These are phyloP conservation scores for Diplodus puntazzo DNA, from an alignment of 2,797 vertebrate genomes.

Conservation along the genomic window DNA sequence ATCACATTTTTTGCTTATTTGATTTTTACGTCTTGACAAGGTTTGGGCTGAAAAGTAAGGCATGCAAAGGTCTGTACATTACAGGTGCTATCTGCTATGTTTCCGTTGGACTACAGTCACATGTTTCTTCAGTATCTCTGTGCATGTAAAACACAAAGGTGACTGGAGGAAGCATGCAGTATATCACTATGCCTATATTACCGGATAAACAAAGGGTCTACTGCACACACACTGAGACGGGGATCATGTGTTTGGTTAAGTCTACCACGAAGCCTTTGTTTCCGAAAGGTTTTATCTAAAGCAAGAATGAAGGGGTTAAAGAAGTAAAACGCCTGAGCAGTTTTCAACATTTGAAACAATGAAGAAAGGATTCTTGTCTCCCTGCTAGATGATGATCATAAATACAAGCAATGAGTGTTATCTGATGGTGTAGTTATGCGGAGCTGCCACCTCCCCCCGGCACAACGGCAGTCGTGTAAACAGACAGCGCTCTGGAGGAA, in stretches of 20 bases:
- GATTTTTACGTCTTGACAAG: not conserved
- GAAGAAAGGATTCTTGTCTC: conserved; percentile 65
- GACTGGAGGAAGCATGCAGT: conserved; percentile 17
- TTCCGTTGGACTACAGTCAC: conserved; percentile 10
- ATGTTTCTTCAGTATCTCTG: conserved; percentile 36
- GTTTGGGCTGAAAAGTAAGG: conserved; percentile 1
- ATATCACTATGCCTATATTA: conserved; percentile 4
- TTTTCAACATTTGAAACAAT: conserved; percentile 63
- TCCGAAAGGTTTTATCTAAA: conserved; percentile 8
- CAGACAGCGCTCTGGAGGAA: conserved; percentile 86
- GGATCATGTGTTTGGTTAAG: not conserved
- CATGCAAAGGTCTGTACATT: not conserved
- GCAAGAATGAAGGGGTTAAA: conserved; percentile 26
- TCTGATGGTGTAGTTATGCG: conserved; percentile 78
- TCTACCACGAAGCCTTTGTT: conserved; percentile 10
- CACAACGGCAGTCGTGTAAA: conserved; percentile 84
- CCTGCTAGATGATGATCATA: conserved; percentile 68
- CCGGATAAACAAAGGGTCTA: conserved; percentile 21
- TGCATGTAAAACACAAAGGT: conserved; percentile 37
- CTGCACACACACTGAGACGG: not conserved
- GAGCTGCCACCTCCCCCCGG: conserved; percentile 70
- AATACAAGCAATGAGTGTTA: conserved; percentile 74
- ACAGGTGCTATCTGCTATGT: conserved; percentile 17
- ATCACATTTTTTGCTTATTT: too few relatives aligned
- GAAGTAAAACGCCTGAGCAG: conserved; percentile 21